Base-by-base conservation (phyloP, 2,797 vertebrate genomes). In the Argyrosomus regius region DNA sequence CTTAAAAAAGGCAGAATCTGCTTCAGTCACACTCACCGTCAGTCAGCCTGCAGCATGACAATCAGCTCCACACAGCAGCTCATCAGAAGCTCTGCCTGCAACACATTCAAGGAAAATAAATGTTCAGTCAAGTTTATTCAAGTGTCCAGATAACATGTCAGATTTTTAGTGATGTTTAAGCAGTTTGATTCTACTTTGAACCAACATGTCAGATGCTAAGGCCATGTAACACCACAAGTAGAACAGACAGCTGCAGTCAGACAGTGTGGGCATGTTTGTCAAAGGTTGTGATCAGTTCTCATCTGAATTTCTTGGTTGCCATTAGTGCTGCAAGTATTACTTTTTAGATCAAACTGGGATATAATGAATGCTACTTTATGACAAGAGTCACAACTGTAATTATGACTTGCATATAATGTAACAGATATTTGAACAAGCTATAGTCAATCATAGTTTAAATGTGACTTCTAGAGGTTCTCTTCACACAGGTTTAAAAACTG, bases 1-100 rank as follows among this genome's bases (percentile, higher is more conserved):
- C 3, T 0, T 0, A 0, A 35, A 6, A 13, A 24, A 17, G 3
- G 6, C 7, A 8, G 0, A 14, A 26, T 2, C 3, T 3, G 3
- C 35, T 45, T 26, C 0, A 3, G 5, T 0, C 35, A 48, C 0
- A 54, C 78, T 22, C 54, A 88, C 79, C 53, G 14, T 73, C 22
- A 26, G 56, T 41, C 14, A 4, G 39, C 28, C 48, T 12, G 61
- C 11, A 67, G 17, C 28, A 10, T 14, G 0, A 39, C 22, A 0
- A 2, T 6, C 13, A 31, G 20, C 26, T 9, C 31, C 43, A 43
- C 2, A 11, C 2, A 46, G 56, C 64, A 20, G 2, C 16, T 24
- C 3, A 16, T 3, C 56, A 1, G 6, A 14, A 22, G 10, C 24
- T 20, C 45, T 0, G 4, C n/a, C 81, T 85, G 65, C 35, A 83